Evolutionary conservation across 2,797 vertebrate species (phyloP), one percentile per base, ranked within the genome.

Genomic region (Darevskia nairensis): DNA sequence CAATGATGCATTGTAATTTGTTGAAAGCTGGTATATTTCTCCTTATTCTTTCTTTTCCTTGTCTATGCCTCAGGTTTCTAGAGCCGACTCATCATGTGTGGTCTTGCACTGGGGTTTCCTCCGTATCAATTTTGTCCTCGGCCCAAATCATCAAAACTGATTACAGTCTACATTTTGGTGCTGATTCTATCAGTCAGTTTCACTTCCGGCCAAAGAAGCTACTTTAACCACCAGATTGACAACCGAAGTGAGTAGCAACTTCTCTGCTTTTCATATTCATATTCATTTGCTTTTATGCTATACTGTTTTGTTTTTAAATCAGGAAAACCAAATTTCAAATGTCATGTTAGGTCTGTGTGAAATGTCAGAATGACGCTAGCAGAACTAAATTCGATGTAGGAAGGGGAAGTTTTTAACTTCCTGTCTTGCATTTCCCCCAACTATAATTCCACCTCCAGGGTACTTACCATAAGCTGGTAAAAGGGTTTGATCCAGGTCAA

Each of bases 191-290:
- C 96, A 0, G 92, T 94, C 91, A 96, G 95, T 91, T 91, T 97
- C 91, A 96, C 96, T 87, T 93, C 95, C 80, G 97, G 96, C 76
- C 97, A 98, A 87, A 94, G 92, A 96, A 97, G 97, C 90, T 96
- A 97, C 0, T 96, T 98, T 93, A 98, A 98, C 94, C 98, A 98
- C 94, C 98, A 98, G 74, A 97, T 98, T 87, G 98, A 98, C 95
- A 98, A 98, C 96, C 98, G 98, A 98, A 98, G 98, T 98, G 98
- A 97, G 95, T 94, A 91, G 3, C 35, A 84, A 8, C 11, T 84
- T 80, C 17, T 39, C 66, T 39, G 68, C 6, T 79, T 87, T 74
- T 80, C 81, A 75, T 59, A 39, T 61, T 55, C 4, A 1, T 72
- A 55, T 71, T 61, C 25, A 72, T 80, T 85, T 80, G 7, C 68